A percentile compares a stretch with the other conserved stretches of the same genome.
Evolutionary conservation across 2,888 invertebrate species (phyloP).

Genomic region (Cataglyphis rosenhaueri): DNA sequence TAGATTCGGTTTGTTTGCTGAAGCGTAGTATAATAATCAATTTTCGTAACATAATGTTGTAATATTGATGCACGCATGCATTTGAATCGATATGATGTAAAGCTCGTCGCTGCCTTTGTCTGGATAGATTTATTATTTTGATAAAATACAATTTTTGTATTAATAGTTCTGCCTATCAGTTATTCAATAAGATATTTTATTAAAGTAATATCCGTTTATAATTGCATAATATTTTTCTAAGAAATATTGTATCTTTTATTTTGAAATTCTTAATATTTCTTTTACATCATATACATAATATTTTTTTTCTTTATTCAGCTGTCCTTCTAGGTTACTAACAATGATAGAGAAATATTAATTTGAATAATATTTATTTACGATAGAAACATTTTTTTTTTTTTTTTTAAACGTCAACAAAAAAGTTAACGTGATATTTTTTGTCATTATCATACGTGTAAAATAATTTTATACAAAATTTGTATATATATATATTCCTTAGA

Average conservation of each 20-base stretch:
- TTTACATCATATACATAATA: background rate
- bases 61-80: background rate
- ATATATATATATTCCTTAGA: background rate
- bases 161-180: background rate
- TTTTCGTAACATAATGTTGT: background rate
- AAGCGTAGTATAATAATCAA: slow-evolving; percentile 9
- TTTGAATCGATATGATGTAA: slow-evolving; percentile 14
- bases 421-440: background rate
- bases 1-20: background rate
- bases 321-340: background rate
- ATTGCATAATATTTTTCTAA: background rate
- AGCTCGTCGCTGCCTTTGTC: background rate
- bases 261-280: background rate
- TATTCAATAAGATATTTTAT: background rate
- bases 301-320: background rate
- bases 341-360: background rate
- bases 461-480: background rate
- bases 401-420: background rate
- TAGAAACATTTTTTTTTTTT: background rate
- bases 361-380: background rate
- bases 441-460: background rate
- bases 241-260: background rate
- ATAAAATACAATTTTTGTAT: background rate
- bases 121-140: background rate
- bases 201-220: background rate